Conservation (phyloP, 2,888 invertebrate genomes). For the Drosophila cyrtoloma region DNA sequence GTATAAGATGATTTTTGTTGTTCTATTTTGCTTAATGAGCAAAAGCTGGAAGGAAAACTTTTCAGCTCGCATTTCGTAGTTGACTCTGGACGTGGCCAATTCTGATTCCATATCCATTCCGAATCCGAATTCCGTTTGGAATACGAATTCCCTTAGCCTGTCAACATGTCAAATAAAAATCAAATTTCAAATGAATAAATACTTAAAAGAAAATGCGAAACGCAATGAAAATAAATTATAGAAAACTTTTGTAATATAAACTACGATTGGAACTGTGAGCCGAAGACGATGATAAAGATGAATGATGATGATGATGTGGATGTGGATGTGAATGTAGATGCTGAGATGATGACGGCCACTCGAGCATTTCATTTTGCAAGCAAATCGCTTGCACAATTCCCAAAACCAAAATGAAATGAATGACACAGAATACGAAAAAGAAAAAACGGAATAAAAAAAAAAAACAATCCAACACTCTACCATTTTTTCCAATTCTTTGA, state of each 20-base stretch:
- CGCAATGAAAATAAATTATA: conserved; percentile 81
- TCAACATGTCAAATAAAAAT: conserved; percentile 82
- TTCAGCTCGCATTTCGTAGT: conserved; percentile 43
- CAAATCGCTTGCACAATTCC: conserved; percentile 73
- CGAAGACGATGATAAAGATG: conserved; percentile 12
- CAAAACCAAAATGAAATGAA: conserved; percentile 59
- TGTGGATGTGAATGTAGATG: conserved; percentile 23
- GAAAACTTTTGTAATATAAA: conserved; percentile 77
- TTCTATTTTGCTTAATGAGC: conserved; percentile 54
- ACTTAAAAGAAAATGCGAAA: conserved; percentile 65
- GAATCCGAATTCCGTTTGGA: conserved; percentile 27
- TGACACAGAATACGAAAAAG: conserved; percentile 23
- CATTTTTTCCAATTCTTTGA: conserved; percentile 28
- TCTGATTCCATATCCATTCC: conserved; percentile 7
- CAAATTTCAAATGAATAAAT: conserved; percentile 79
- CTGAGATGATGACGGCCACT: conserved; percentile 35
- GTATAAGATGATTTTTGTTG: conserved; percentile 17
- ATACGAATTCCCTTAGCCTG: conserved; percentile 57
- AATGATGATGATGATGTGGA: conserved; percentile 25
- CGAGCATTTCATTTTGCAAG: conserved; percentile 51
- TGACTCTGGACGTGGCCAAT: conserved; percentile 20
- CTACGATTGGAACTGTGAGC: conserved; percentile 56
- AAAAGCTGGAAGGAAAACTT: conserved; percentile 39
- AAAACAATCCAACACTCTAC: conserved; percentile 21
- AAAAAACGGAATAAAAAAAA: conserved; percentile 4